Base-by-base conservation (phyloP, 2,797 vertebrate species). In the Tiaroga cobitis region DNA sequence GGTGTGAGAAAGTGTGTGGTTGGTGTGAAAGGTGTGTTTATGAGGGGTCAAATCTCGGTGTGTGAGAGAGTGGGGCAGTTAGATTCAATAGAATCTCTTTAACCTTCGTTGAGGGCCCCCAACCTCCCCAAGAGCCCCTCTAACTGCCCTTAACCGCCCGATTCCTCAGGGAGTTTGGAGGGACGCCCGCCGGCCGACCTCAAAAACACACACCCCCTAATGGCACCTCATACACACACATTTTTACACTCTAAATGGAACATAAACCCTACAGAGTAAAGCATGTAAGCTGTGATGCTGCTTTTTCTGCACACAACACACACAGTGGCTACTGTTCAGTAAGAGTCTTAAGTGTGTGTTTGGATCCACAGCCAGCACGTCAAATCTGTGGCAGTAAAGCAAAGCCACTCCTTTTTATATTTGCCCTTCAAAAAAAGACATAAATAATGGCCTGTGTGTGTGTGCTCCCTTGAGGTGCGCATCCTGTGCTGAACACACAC, bases 341-440 rank as follows among this genome's bases (percentile, higher is more conserved):
- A 67, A 81, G 65, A 84, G 72, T 82, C 37, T 10, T 80, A 85
- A 77, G 73, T 74, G 83, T 87, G 83, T 88, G 72, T 82, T 49
- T 85, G 85, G 76, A 85, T 49, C 76, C 75, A 49, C 54, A 79
- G 69, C 54, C n/a, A 56, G 34, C 51, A 3, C 7, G 10, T 80
- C 61, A 83, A 56, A 87, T 87, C 89, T 78, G 82, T 85, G 59
- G 85, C 80, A 81, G 88, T 88, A 87, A 88, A 85, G 87, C 75
- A 69, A 82, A 87, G 81, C 81, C 81, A 83, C 87, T 89, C 83
- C 89, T 90, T 88, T 84, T 80, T 82, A 81, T 86, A 89, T 90
- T 89, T 90, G 89, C 88, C 89, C 89, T 89, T 90, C 89, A 90
- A 74, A 89, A 70, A 85, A 85, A 85, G 86, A 87, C 81, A 88